phyloP scores from a whole-genome alignment of 2,797 vertebrate genomes.

The Coracias cyanogaster region DNA sequence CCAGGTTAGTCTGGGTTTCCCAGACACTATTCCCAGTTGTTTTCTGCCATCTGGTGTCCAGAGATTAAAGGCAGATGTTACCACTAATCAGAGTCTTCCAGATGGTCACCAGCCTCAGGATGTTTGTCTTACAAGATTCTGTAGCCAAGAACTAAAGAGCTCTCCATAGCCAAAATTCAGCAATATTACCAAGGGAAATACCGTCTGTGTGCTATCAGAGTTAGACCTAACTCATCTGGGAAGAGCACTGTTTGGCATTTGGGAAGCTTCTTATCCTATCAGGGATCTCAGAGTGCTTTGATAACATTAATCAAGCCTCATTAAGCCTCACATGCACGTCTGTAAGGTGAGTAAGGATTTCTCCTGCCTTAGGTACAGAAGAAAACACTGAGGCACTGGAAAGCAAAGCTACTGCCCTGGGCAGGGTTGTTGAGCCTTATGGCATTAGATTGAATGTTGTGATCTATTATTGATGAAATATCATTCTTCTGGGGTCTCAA shows the following conservation, averaged over 20 bases:
- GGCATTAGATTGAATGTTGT: background rate
- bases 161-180: background rate
- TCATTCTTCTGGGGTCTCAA: background rate
- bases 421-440: background rate
- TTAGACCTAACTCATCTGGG: background rate
- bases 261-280: constrained; percentile 1
- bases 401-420: background rate
- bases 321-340: constrained; percentile 7
- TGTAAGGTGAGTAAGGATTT: background rate
- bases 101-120: constrained; percentile 47
- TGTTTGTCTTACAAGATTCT: constrained; percentile 31
- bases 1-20: background rate
- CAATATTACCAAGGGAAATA: background rate
- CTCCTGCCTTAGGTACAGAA: background rate
- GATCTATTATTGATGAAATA: background rate
- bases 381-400: background rate
- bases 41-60: constrained; percentile 31
- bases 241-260: background rate
- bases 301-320: constrained; percentile 15
- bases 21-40: background rate
- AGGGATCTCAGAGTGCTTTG: background rate
- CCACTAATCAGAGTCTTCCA: constrained; percentile 21
- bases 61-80: constrained; percentile 28
- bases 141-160: constrained; percentile 4
- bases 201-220: constrained; percentile 4